phyloP scores from a whole-genome alignment of 2,113 vertebrate genomes.

The Notiomystis cincta region DNA sequence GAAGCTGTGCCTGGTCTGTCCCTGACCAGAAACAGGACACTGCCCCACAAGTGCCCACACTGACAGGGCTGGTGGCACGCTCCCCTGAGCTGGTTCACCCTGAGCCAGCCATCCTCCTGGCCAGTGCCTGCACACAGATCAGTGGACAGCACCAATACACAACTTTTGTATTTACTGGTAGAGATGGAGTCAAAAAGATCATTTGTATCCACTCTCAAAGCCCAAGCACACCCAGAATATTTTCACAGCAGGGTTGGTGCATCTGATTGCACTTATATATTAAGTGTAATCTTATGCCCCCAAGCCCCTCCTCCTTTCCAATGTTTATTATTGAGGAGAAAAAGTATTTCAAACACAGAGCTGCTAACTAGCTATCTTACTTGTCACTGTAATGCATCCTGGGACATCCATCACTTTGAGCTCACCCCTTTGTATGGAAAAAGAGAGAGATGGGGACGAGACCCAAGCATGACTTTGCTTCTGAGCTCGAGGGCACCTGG shows the following conservation, averaged over 20 bases:
- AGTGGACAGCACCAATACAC: neutral
- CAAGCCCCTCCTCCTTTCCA: neutral
- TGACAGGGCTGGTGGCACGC: rapidly evolving
- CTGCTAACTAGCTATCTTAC: neutral
- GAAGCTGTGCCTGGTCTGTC: neutral
- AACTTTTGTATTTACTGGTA: neutral
- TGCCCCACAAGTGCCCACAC: rapidly evolving
- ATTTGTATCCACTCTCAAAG: too few species aligned
- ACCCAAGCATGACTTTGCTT: neutral
- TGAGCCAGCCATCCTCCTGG: neutral
- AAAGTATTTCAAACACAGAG: neutral
- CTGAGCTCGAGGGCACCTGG: neutral
- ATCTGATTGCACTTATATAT: neutral
- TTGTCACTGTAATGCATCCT: neutral
- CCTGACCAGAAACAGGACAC: neutral
- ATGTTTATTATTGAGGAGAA: neutral
- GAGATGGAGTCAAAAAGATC: neutral
- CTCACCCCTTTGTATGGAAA: neutral
- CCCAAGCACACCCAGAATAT: neutral
- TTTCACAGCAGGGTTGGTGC: neutral
- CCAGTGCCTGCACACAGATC: neutral
- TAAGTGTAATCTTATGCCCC: neutral
- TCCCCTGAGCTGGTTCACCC: neutral
- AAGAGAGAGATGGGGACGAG: neutral
- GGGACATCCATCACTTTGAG: neutral